Evolutionary conservation across 2,888 invertebrate genomes (phyloP), one percentile per base, ranked within the genome.

Genomic region (Lacanobia oleracea): DNA sequence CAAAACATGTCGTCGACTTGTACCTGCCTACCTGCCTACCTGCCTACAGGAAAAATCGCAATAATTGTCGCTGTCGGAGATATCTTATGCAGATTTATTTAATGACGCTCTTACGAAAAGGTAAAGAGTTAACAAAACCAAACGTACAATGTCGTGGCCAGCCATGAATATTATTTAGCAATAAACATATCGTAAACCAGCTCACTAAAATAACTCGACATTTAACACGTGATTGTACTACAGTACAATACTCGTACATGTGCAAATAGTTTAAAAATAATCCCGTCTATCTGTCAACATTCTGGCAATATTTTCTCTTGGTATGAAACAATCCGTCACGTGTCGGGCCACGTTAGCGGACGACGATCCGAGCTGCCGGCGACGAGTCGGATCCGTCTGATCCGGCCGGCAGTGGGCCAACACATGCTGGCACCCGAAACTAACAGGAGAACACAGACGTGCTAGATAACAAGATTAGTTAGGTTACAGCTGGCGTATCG

Each of bases 271-370:
- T 68, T 71, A 71, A 78, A 84, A 78, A 84, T 84, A 82, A 68
- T 60, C 53, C 53, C 43, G 56, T 53, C 45, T 68, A 40, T 75
- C 61, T 54, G 62, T 57, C 53, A 59, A 51, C 71, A 79, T 83
- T 84, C 82, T 84, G 79, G 68, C 85, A 82, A 84, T 78, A 84
- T 78, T 78, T 82, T 67, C 68, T 23, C 51, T 72, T 40, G 33
- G 54, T 56, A 40, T 68, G 63, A 45, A 33, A 71, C 67, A 51
- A 68, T 74, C 48, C 67, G 85, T 82, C 84, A 84, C 84, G 81
- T 83, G 69, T 65, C 16, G n/a, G 14, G 48, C 7, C 81, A 81
- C 74, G 79, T 18, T 50, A 45, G 33, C 53, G 14, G 27, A n/a
- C 23, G 27, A 48, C 45, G 23, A 23, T 59, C 56, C 33, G 61